phyloP scores from a whole-genome alignment of 2,113 vertebrate species.

The Dinomys branickii region DNA sequence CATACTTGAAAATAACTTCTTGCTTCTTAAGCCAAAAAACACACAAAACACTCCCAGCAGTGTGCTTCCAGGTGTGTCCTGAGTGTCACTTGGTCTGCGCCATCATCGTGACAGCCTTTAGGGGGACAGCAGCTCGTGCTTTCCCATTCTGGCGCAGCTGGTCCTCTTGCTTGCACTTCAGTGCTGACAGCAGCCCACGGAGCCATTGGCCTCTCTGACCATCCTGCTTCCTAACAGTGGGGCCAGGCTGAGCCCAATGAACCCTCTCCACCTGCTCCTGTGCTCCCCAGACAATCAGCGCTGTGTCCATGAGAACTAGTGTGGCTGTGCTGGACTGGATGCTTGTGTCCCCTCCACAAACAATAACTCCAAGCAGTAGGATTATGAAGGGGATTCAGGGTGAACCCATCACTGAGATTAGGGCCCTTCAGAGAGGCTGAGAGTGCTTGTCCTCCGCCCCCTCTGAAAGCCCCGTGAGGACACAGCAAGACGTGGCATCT shows the following conservation, averaged over 20 bases:
- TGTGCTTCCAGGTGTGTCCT: background rate
- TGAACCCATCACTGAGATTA: background rate
- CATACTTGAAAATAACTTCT: background rate
- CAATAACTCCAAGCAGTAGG: background rate
- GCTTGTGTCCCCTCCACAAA: background rate
- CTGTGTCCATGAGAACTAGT: background rate
- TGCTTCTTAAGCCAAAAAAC: background rate
- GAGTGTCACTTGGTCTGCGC: background rate
- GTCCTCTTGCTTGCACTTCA: background rate
- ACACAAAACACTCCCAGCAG: background rate
- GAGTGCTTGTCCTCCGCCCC: background rate
- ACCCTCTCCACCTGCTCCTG: background rate
- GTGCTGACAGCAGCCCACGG: background rate
- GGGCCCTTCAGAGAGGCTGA: background rate
- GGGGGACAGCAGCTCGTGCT: background rate
- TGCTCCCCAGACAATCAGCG: background rate
- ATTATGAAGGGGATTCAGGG: background rate
- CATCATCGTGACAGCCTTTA: background rate
- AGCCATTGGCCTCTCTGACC: background rate
- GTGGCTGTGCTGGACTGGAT: background rate
- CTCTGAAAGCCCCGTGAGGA: background rate
- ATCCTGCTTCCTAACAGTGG: too few relatives aligned
- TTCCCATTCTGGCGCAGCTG: accelerated
- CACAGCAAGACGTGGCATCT: background rate
- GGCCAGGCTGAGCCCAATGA: background rate